A percentile compares a stretch with the other conserved stretches of the same genome.
Evolutionary conservation across 1,140 invertebrate genomes (phyloP).

Genomic region (Pseudomyrmex gracilis): DNA sequence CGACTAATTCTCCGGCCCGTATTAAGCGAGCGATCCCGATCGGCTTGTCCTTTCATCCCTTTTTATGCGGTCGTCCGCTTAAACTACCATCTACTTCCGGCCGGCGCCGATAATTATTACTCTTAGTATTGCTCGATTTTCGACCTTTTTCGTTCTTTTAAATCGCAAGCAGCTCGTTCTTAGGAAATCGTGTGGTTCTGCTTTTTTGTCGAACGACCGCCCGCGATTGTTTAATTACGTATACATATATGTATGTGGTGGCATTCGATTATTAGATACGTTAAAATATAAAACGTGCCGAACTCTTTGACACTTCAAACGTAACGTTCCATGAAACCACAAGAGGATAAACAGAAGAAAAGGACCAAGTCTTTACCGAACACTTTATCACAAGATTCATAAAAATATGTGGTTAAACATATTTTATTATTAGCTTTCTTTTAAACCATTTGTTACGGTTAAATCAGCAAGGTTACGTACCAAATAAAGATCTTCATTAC

Average conservation of each 20-base stretch:
- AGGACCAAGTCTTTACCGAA: too few species aligned
- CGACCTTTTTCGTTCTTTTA: background rate
- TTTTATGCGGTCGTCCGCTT: constrained; percentile 50
- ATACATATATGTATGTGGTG: background rate
- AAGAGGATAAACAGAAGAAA: too few species aligned
- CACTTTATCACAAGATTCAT: too few species aligned
- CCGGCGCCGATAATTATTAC: constrained; percentile 73
- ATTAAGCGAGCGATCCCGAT: constrained; percentile 36
- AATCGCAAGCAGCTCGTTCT: constrained; percentile 42
- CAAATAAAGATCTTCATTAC: too few species aligned
- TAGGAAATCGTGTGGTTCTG: constrained; percentile 5
- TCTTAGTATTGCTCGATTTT: constrained; percentile 64
- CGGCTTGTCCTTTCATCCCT: constrained; percentile 61
- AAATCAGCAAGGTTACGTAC: too few species aligned
- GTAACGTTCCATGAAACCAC: too few species aligned
- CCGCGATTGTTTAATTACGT: constrained; percentile 37
- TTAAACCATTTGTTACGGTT: too few species aligned
- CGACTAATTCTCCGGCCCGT: constrained; percentile 70
- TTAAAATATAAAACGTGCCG: background rate
- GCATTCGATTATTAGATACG: background rate
- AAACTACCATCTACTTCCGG: constrained; percentile 76
- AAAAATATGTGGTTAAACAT: too few species aligned
- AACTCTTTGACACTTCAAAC: background rate
- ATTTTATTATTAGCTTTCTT: too few species aligned
- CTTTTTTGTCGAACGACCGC: constrained; percentile 63